phyloP scores from a whole-genome alignment of 2,797 vertebrate genomes.

The Chanos chanos region DNA sequence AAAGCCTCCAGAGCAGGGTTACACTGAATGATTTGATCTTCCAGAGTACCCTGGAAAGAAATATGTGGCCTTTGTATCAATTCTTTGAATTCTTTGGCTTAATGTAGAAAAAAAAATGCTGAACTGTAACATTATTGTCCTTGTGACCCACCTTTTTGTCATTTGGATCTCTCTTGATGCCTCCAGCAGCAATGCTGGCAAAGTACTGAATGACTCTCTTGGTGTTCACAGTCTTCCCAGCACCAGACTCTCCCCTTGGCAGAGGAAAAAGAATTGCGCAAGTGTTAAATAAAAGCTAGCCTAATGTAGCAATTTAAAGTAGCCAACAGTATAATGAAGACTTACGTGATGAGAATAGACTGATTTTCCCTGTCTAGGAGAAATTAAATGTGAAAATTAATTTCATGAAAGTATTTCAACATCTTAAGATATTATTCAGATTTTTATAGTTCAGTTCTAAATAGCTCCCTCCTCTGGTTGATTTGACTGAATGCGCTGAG shows the following conservation, averaged over 20 bases:
- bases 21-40: conserved; percentile 69
- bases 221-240: too few species aligned
- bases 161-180: conserved; percentile 64
- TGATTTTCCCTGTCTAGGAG: conserved; percentile 61
- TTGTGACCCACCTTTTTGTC: conserved; percentile 62
- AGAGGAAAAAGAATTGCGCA: neutral
- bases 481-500: too few species aligned
- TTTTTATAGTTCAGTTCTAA: too few species aligned
- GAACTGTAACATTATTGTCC: too few species aligned
- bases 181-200: too few species aligned
- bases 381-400: neutral
- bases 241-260: conserved; percentile 46
- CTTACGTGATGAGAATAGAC: conserved; percentile 63
- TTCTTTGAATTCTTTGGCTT: too few species aligned
- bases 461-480: too few species aligned
- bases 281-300: too few species aligned
- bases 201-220: too few species aligned
- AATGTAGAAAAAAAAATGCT: too few species aligned
- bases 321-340: neutral
- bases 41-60: conserved; percentile 65
- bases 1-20: conserved; percentile 81
- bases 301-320: too few species aligned
- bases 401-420: neutral
- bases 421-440: neutral
- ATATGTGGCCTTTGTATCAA: too few species aligned